Base-by-base conservation (phyloP, 2,113 vertebrate species). In the Helogale parvula region DNA sequence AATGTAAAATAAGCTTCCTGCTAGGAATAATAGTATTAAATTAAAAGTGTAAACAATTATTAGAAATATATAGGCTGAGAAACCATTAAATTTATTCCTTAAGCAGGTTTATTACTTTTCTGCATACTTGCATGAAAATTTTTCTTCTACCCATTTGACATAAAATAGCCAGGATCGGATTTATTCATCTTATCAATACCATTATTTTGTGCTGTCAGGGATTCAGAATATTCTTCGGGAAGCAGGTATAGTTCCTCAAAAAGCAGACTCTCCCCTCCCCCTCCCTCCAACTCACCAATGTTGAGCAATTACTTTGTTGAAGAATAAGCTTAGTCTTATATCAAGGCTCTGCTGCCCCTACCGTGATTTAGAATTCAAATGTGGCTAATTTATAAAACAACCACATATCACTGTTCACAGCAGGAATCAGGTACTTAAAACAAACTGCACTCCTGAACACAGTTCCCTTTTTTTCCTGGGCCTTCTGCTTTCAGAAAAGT, bases 1-100 rank as follows among this genome's bases (percentile, higher is more conserved):
- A 82, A 90, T 15, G 97, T 89, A 85, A 97, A 98, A 95, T 11
- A 95, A 98, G 96, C 57, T 97, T 98, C 7, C 89, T 98, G 92
- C 90, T 97, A 88, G 54, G 54, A 98, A 98, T 98, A 96, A 74
- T 79, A 52, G 69, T 97, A 96, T 96, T 98, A 98, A 98, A 98
- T 98, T 98, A 98, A 98, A 98, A 98, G 93, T 98, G 98, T 97
- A 98, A 99, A 99, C 97, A 99, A 99, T 98, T 99, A 98, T 92
- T 98, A 97, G 60, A 98, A 98, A 99, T 98, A 99, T 98, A 98
- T 98, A 89, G 98, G 82, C 95, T 93, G 94, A 57, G 96, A 94
- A 98, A 95, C 29, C 98, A 98, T 97, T 98, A 99, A 98, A 98
- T 98, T 98, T 98, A 45, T 98, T 98, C 95, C 57, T 90, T 98